Percentiles rank a stretch among this genome's conserved stretches.
These are phyloP conservation scores for Dolichopus griseipennis DNA, from an alignment of 2,888 invertebrate species.

Conservation along the genomic window DNA sequence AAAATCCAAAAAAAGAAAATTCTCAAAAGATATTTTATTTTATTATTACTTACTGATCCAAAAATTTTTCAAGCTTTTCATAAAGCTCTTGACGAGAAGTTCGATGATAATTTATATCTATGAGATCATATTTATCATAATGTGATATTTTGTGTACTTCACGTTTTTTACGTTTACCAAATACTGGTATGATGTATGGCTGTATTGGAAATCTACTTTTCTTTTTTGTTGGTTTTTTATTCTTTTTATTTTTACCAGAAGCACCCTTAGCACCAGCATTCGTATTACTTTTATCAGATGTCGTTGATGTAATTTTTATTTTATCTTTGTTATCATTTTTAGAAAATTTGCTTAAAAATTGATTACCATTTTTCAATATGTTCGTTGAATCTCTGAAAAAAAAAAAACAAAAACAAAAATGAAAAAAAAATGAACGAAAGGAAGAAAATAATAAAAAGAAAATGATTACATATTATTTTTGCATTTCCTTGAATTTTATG, in stretches of 20 bases:
- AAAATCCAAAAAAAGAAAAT: too few relatives aligned
- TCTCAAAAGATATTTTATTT: not conserved
- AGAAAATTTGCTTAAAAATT: not conserved
- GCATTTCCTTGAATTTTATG: not conserved
- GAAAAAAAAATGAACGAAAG: too few relatives aligned
- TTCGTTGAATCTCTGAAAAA: too few relatives aligned
- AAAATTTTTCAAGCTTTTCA: slow-evolving; percentile 38
- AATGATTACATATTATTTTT: too few relatives aligned
- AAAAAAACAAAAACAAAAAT: too few relatives aligned
- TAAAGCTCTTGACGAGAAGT: slow-evolving; percentile 35
- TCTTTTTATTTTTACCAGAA: not conserved
- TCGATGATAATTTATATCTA: slow-evolving; percentile 40
- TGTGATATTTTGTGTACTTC: not conserved
- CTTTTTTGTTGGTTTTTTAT: not conserved
- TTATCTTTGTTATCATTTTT: too few relatives aligned
- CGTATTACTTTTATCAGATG: too few relatives aligned
- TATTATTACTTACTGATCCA: slow-evolving; percentile 37
- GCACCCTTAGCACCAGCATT: too few relatives aligned
- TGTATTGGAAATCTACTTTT: not conserved
- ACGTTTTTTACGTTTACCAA: slow-evolving; percentile 38
- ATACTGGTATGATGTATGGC: slow-evolving; percentile 29
- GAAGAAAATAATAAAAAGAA: too few relatives aligned
- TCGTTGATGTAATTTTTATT: too few relatives aligned
- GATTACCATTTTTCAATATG: not conserved
- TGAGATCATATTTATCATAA: not conserved